phyloP scores from a whole-genome alignment of 2,113 vertebrate species.

The Scalopus aquaticus region DNA sequence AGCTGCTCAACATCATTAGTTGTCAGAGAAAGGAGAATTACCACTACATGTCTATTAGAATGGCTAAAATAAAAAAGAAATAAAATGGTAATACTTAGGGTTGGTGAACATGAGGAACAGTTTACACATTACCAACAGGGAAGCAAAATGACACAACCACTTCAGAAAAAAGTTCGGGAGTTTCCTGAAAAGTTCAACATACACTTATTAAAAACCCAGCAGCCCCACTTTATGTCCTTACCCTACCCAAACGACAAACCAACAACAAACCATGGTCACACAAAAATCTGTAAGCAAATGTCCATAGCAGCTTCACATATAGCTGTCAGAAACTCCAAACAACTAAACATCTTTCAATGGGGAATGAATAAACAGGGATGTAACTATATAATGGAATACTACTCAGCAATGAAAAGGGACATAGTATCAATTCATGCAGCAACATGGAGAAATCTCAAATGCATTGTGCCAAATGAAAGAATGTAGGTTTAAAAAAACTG shows the following conservation, averaged over 20 bases:
- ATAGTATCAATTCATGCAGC: background rate
- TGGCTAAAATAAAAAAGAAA: background rate
- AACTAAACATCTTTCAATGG: background rate
- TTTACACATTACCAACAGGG: background rate
- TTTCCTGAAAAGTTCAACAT: constrained; percentile 19
- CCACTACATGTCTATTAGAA: background rate
- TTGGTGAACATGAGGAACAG: background rate
- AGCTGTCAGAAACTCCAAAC: background rate
- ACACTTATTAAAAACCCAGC: background rate
- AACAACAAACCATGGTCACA: background rate
- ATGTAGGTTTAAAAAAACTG: background rate
- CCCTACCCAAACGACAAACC: background rate
- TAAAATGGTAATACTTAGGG: background rate
- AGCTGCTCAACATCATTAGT: background rate
- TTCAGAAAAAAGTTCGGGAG: background rate
- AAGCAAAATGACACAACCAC: background rate
- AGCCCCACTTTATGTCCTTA: background rate
- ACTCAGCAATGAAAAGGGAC: background rate
- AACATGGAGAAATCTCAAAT: background rate
- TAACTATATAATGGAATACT: background rate
- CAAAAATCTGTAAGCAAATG: background rate
- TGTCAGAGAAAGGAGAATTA: background rate
- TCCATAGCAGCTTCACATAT: background rate
- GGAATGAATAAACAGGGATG: background rate
- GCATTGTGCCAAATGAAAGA: background rate